phyloP scores from a whole-genome alignment of 2,888 invertebrate species.

The Abrostola tripartita region DNA sequence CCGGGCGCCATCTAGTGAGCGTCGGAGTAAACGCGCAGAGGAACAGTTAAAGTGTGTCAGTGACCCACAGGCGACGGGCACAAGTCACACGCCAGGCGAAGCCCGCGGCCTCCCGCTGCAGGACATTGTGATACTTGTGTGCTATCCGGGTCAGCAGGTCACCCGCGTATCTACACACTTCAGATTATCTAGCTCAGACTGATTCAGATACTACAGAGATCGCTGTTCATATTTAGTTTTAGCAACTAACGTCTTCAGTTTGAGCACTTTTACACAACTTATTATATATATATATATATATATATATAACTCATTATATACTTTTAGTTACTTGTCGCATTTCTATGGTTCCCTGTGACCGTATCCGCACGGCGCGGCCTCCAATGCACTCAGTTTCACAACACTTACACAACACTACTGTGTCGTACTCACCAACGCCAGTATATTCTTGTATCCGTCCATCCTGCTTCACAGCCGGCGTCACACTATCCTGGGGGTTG shows the following conservation, averaged over 20 bases:
- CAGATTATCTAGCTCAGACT: background rate
- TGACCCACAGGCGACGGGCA: constrained; percentile 11
- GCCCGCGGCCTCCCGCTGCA: background rate
- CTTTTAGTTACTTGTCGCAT: background rate
- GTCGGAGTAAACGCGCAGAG: background rate
- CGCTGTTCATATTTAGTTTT: no score
- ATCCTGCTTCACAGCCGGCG: background rate
- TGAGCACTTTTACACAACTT: background rate
- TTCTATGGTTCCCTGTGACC: background rate
- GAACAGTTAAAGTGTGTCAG: constrained; percentile 21
- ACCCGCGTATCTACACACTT: constrained; percentile 8
- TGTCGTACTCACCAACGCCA: constrained; percentile 18
- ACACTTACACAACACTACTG: constrained; percentile 32
- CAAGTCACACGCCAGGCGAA: no score
- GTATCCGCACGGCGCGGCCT: background rate
- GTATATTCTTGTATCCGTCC: constrained; percentile 2
- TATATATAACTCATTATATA: no score
- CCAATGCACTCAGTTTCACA: constrained; percentile 29
- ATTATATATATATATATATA: no score
- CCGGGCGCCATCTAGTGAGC: constrained; percentile 7
- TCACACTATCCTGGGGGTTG: no score
- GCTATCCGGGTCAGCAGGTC: constrained; percentile 11
- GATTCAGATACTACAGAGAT: no score
- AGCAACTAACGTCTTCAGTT: no score
- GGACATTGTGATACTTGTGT: no score